Percentiles rank a stretch among this genome's conserved stretches.
These are phyloP conservation scores for Rhabdophis nuchalis DNA, from an alignment of 2,797 vertebrate genomes.

Conservation along the genomic window DNA sequence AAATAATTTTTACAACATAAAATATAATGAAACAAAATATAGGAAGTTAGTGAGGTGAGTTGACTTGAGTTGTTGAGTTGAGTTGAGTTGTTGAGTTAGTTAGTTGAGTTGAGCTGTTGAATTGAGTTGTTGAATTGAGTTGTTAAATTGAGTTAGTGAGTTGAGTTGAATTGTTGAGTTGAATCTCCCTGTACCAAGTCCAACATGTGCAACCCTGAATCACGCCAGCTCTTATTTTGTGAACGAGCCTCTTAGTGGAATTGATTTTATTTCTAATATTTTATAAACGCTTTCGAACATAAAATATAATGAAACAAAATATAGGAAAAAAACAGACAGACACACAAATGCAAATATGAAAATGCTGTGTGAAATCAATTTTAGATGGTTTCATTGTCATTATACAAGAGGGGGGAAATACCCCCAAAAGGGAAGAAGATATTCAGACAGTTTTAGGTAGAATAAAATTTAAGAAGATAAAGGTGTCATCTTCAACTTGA, in stretches of 20 bases:
- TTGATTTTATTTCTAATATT: not conserved
- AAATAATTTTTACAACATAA: not conserved
- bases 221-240: not conserved
- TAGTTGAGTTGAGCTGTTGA: not conserved
- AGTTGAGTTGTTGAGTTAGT: too few relatives aligned
- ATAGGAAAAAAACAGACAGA: not conserved
- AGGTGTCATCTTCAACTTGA: not conserved
- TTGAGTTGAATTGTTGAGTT: not conserved
- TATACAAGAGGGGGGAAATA: not conserved
- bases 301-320: not conserved
- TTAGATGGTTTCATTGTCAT: not conserved
- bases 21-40: not conserved
- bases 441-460: not conserved
- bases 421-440: not conserved
- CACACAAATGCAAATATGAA: not conserved
- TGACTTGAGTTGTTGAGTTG: too few relatives aligned
- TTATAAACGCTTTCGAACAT: too few relatives aligned
- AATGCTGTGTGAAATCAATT: not conserved
- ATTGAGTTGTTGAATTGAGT: not conserved
- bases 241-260: not conserved
- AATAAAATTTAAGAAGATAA: not conserved
- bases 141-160: too few relatives aligned
- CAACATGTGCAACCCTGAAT: not conserved
- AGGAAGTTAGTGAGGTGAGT: too few relatives aligned
- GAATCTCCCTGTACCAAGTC: not conserved